Percentiles rank a stretch among this genome's conserved stretches.
Conservation (phyloP, 2,113 vertebrate genomes). For the Porphyrio hochstetteri region DNA sequence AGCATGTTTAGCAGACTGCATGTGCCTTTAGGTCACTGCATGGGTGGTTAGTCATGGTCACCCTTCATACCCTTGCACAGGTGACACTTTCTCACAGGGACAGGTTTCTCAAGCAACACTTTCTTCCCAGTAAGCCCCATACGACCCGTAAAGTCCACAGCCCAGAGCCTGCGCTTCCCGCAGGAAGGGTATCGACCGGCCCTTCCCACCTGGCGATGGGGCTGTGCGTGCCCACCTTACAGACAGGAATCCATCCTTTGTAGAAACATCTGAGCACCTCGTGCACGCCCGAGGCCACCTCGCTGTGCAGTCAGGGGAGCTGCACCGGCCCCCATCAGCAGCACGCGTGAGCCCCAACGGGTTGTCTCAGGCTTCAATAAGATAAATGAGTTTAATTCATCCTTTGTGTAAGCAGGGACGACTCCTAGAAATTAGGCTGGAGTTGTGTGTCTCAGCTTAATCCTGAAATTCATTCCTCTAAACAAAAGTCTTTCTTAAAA, state of each 20-base stretch:
- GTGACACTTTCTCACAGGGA: not conserved
- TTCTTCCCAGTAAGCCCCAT: not conserved
- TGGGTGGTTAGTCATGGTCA: fast-evolving
- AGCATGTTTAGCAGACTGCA: not conserved
- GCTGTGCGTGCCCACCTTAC: not conserved
- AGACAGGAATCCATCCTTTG: not conserved
- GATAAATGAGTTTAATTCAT: conserved; percentile 55
- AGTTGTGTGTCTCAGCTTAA: not conserved
- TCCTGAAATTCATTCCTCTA: not conserved
- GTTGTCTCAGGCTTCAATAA: conserved; percentile 7
- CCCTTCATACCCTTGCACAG: not conserved
- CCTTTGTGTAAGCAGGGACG: conserved; percentile 16
- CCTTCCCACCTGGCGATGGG: fast-evolving
- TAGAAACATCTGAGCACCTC: not conserved
- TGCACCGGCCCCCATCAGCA: not conserved
- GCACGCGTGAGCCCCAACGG: not conserved
- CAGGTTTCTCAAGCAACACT: not conserved
- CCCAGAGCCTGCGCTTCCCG: fast-evolving
- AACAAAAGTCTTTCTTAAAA: not conserved
- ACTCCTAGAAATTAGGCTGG: not conserved
- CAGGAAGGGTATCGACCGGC: not conserved
- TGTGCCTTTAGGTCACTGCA: fast-evolving
- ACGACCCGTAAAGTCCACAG: not conserved
- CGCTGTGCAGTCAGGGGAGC: not conserved
- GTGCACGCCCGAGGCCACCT: not conserved